Evolutionary conservation across 2,113 vertebrate genomes (phyloP).

Genomic region (Seriola aureovittata): DNA sequence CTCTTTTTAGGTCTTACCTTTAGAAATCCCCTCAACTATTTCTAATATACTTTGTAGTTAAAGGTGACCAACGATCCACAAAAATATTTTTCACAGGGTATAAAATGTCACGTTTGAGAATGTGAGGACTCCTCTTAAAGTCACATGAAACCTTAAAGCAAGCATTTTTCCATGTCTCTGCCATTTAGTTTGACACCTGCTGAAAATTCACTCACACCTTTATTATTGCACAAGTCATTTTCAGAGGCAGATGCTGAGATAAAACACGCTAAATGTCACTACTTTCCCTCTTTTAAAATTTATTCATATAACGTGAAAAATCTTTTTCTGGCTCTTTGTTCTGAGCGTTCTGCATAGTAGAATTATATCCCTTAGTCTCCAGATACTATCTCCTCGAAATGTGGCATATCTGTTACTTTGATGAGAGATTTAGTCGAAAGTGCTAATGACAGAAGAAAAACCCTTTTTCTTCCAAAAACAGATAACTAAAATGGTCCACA

Average conservation of each 20-base stretch:
- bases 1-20: conserved; percentile 2
- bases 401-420: conserved; percentile 34
- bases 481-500: conserved; percentile 31
- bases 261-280: conserved; percentile 68
- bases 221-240: conserved; percentile 34
- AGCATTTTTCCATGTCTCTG: conserved; percentile 35
- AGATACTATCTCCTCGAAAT: conserved; percentile 23
- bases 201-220: conserved; percentile 22
- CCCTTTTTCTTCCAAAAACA: not conserved
- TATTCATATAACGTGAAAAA: conserved; percentile 34
- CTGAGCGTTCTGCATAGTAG: conserved; percentile 13
- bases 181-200: conserved; percentile 56
- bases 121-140: conserved; percentile 43
- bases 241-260: conserved; percentile 53
- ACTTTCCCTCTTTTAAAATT: conserved; percentile 25
- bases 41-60: conserved; percentile 27
- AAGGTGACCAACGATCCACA: conserved; percentile 45
- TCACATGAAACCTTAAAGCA: conserved; percentile 46
- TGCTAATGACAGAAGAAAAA: not conserved
- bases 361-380: conserved; percentile 21
- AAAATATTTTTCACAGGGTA: conserved; percentile 49
- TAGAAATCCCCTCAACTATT: conserved; percentile 4
- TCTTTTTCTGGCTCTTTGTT: conserved; percentile 31
- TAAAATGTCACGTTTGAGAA: conserved; percentile 70
- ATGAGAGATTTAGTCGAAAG: conserved; percentile 25